Evolutionary conservation across 37 sponge, comb jelly and placozoan genomes (phyloP).

Genomic region (Haliclona indistincta): DNA sequence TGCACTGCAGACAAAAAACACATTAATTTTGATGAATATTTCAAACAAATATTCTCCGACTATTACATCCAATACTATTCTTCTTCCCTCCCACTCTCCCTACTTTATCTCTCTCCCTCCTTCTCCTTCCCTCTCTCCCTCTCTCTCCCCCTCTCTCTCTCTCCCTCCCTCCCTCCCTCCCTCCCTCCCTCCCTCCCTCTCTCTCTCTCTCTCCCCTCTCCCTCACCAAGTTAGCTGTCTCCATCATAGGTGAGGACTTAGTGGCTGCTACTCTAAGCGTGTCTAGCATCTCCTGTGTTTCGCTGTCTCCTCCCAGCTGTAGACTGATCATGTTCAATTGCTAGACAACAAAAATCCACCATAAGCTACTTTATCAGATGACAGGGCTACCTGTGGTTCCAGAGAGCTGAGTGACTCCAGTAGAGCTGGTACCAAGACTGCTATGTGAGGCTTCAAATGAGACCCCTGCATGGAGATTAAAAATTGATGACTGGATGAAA

Average conservation of each 20-base stretch:
- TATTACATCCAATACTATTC: too few relatives aligned
- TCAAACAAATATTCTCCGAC: not conserved
- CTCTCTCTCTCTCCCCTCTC: not conserved
- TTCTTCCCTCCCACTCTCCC: too few relatives aligned
- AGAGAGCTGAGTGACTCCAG: slow-evolving; percentile 77
- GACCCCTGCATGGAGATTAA: slow-evolving; percentile 44
- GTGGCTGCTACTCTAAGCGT: slow-evolving; percentile 52
- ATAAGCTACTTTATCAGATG: not conserved
- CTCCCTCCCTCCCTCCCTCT: slow-evolving; percentile 1
- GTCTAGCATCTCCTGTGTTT: slow-evolving; percentile 66
- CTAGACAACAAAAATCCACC: slow-evolving; percentile 5
- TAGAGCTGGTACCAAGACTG: slow-evolving; percentile 62
- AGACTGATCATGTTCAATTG: slow-evolving; percentile 54
- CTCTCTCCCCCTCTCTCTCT: slow-evolving; percentile 4
- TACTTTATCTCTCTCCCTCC: too few relatives aligned
- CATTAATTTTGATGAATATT: not conserved
- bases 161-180: not conserved
- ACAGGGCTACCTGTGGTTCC: slow-evolving; percentile 66
- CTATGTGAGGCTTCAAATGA: slow-evolving; percentile 81
- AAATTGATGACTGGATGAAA: not conserved
- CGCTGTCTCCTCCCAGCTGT: slow-evolving; percentile 39
- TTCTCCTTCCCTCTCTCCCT: too few relatives aligned
- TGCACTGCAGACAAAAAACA: slow-evolving; percentile 28
- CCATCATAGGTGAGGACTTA: slow-evolving; percentile 77
- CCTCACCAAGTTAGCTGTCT: slow-evolving; percentile 56